A percentile compares a stretch with the other conserved stretches of the same genome.
phyloP scores from a whole-genome alignment of 2,113 vertebrate species.

The Silurus meridionalis region DNA sequence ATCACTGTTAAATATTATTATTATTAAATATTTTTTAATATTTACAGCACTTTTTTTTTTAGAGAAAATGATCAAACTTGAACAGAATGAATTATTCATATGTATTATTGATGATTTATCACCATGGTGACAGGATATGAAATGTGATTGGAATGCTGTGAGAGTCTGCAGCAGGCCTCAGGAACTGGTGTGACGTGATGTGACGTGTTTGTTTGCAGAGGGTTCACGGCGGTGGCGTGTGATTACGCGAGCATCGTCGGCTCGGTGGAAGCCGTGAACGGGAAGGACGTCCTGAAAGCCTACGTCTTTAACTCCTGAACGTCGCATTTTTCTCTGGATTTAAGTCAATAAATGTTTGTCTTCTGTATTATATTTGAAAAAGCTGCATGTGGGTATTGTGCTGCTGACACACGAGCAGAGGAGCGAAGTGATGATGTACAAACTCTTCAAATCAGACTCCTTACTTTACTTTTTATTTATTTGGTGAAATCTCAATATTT shows the following conservation, averaged over 20 bases:
- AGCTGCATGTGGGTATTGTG: not conserved
- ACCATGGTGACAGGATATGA: too few relatives aligned
- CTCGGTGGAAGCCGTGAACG: slow-evolving; percentile 64
- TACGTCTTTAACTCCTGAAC: slow-evolving; percentile 70
- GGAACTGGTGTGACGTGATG: not conserved
- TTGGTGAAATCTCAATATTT: too few relatives aligned
- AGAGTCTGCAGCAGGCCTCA: not conserved
- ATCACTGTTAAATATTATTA: not conserved
- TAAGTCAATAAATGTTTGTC: not conserved
- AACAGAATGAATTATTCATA: too few relatives aligned
- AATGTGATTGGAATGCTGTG: not conserved
- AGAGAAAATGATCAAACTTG: too few relatives aligned
- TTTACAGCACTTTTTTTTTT: too few relatives aligned
- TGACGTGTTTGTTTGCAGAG: slow-evolving; percentile 56
- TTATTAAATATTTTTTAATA: too few relatives aligned
- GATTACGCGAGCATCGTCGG: slow-evolving; percentile 75
- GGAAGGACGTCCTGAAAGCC: slow-evolving; percentile 72
- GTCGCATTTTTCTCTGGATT: not conserved
- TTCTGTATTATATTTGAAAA: not conserved
- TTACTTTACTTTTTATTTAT: too few relatives aligned
- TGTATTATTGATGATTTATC: too few relatives aligned
- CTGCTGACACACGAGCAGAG: too few relatives aligned
- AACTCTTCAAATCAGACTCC: too few relatives aligned
- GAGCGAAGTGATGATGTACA: too few relatives aligned
- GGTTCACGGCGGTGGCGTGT: slow-evolving; percentile 70